Percentiles rank a stretch among this genome's conserved stretches.
Conservation (phyloP, 2,888 invertebrate species). For the Andricus quercusramuli region DNA sequence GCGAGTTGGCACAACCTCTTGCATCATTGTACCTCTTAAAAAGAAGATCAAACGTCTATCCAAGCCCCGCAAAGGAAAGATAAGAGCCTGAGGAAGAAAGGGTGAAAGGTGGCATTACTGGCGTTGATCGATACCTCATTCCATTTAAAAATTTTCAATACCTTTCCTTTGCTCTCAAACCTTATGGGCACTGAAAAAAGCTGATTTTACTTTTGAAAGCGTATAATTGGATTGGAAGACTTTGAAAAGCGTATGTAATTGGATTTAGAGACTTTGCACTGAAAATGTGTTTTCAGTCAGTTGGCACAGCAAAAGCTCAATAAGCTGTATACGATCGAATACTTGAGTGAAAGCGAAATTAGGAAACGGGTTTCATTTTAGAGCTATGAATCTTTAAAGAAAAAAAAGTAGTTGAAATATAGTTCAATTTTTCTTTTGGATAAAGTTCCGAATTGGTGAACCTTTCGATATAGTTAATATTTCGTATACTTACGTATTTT, state of each 20-base stretch:
- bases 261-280: background rate
- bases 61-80: background rate
- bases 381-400: background rate
- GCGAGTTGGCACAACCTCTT: background rate
- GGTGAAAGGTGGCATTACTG: background rate
- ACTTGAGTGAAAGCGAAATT: background rate
- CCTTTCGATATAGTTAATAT: too few species aligned
- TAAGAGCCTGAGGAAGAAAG: background rate
- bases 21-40: background rate
- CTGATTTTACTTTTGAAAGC: background rate
- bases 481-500: too few species aligned
- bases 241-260: slow-evolving; percentile 10
- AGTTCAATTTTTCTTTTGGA: too few species aligned
- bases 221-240: slow-evolving; percentile 16
- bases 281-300: background rate
- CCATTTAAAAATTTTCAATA: background rate
- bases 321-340: background rate
- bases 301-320: background rate
- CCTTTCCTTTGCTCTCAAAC: background rate
- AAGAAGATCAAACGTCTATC: background rate
- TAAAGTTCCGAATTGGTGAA: too few species aligned
- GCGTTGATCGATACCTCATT: background rate
- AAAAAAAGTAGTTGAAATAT: background rate
- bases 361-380: background rate
- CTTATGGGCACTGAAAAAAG: background rate